Evolutionary conservation across 2,888 invertebrate species (phyloP).

Genomic region (Cheilosia vernalis): DNA sequence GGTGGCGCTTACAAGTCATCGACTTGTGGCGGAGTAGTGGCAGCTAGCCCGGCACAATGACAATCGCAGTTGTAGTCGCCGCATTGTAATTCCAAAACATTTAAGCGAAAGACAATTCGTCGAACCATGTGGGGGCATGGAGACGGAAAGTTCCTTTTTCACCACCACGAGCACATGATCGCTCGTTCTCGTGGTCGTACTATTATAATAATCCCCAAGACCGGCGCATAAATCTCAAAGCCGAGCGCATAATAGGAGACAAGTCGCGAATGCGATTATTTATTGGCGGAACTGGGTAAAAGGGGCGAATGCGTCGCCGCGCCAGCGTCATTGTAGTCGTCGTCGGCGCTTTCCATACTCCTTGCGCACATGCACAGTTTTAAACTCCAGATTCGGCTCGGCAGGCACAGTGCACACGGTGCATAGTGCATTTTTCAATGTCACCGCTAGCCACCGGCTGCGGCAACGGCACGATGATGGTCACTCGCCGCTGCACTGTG

Average conservation of each 20-base stretch:
- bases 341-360: slow-evolving; percentile 52
- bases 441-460: slow-evolving; percentile 64
- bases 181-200: neutral
- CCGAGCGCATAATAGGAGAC: slow-evolving; percentile 67
- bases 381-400: slow-evolving; percentile 47
- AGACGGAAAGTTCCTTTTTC: slow-evolving; percentile 1
- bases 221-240: slow-evolving; percentile 71
- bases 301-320: slow-evolving; percentile 63
- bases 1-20: slow-evolving; percentile 74
- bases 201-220: slow-evolving; percentile 27
- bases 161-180: neutral
- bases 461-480: slow-evolving; percentile 64
- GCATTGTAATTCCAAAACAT: slow-evolving; percentile 57
- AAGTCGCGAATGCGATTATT: slow-evolving; percentile 73
- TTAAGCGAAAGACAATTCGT: slow-evolving; percentile 47
- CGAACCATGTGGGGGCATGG: slow-evolving; percentile 16
- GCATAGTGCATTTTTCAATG: slow-evolving; percentile 73
- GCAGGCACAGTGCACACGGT: slow-evolving; percentile 18
- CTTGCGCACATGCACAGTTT: slow-evolving; percentile 53
- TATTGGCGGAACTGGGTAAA: slow-evolving; percentile 71
- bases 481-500: slow-evolving; percentile 47
- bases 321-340: slow-evolving; percentile 35
- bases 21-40: slow-evolving; percentile 33
- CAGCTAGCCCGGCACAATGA: slow-evolving; percentile 53
- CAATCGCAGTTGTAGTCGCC: slow-evolving; percentile 37